phyloP scores from a whole-genome alignment of 2,113 vertebrate genomes.

The Apodemus speciosus region DNA sequence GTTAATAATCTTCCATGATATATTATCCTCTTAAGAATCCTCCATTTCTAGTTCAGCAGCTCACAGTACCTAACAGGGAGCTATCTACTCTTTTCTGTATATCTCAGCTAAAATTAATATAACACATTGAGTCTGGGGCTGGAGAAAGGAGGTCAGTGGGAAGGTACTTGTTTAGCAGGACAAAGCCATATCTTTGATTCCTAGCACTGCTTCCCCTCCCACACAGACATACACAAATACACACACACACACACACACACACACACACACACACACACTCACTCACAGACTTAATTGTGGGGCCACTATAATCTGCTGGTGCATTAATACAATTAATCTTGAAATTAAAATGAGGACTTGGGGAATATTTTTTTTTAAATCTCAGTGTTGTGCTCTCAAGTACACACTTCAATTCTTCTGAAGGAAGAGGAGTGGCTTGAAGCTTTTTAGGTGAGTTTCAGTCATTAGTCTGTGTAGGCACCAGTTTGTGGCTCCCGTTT shows the following conservation, averaged over 20 bases:
- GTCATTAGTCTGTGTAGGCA: not conserved
- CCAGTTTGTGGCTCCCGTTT: not conserved
- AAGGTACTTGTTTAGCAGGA: not conserved
- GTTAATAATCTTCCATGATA: constrained; percentile 23
- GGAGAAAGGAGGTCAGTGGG: not conserved
- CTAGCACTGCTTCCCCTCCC: not conserved
- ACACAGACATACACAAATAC: not conserved
- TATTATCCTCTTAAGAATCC: not conserved
- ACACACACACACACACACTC: not conserved
- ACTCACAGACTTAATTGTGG: not conserved
- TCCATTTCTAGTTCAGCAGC: constrained; percentile 12
- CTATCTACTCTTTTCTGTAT: not conserved
- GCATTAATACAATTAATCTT: not conserved
- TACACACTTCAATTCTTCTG: not conserved
- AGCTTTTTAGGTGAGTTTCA: not conserved
- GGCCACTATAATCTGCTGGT: not conserved
- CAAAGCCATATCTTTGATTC: not conserved
- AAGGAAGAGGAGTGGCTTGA: not conserved
- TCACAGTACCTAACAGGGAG: not conserved
- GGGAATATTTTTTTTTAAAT: not conserved
- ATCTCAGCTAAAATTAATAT: not conserved
- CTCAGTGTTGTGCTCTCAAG: not conserved
- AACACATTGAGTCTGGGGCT: not conserved
- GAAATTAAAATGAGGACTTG: not conserved
- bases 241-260: not conserved